Evolutionary conservation across 2,797 vertebrate genomes (phyloP).

Genomic region (Lithobates pipiens): DNA sequence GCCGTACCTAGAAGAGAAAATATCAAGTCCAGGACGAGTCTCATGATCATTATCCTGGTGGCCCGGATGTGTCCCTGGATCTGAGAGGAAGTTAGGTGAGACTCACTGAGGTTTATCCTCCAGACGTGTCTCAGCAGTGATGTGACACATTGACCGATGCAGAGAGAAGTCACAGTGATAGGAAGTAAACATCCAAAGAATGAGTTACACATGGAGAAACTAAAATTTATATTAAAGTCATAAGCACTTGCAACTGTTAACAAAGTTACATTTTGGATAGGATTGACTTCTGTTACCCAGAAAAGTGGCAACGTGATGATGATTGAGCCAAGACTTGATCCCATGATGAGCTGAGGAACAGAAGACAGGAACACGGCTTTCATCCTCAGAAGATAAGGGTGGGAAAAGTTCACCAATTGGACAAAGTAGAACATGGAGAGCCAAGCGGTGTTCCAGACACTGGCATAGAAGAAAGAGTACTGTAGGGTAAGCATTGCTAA

Average conservation of each 20-base stretch:
- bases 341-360: neutral
- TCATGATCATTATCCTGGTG: neutral
- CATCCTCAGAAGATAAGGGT: neutral
- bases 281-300: neutral
- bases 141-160: constrained; percentile 1
- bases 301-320: neutral
- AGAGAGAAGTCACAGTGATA: neutral
- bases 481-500: neutral
- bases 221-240: neutral
- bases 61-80: neutral
- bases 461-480: neutral
- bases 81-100: neutral
- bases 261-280: neutral
- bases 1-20: neutral
- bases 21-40: neutral
- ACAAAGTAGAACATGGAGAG: neutral
- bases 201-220: neutral
- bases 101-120: neutral
- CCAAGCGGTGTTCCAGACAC: neutral
- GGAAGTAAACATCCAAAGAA: neutral
- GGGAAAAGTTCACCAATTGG: neutral
- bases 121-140: neutral
- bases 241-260: neutral
- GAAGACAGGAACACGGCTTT: neutral
- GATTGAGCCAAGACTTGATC: neutral